Evolutionary conservation across 1,140 invertebrate species (phyloP), one percentile per base, ranked within the genome.

Genomic region (Coptotermes formosanus): DNA sequence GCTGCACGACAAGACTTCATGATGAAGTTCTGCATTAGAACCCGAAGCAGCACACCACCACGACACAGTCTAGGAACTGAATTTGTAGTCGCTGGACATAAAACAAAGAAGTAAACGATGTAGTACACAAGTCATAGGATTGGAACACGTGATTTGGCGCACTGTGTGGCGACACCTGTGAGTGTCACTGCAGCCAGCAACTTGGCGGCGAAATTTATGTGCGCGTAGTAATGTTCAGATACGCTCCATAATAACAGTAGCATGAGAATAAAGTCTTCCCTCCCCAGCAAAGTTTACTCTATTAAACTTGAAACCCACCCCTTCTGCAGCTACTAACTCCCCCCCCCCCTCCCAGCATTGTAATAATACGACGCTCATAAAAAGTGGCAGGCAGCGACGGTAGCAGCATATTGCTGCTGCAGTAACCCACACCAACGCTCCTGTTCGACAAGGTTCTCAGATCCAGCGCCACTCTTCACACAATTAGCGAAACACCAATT

Each of bases 401-500:
- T 21, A 4, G 64, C 25, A 30, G n/a, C 64, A 30, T 75, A 75
- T 75, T n/a, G 64, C 64, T 30, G n/a, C 64, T 75, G 64, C 64
- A 75, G 64, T 75, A 75, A 75, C 64, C 25, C 64, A 75, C 64
- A 75, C 64, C 64, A 30, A 9, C n/a, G 14, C 52, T 6, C 4
- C 64, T 30, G 64, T 75, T 75, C 64, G 64, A 75, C 64, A 75
- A 75, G 64, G 64, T 9, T 14, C 25, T 55, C 52, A 55, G 14
- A 55, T 21, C 14, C 52, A 55, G 14, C 14, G 52, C 52, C 64
- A 30, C 25, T 75, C 64, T 75, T 25, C 25, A 30, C 64, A 30
- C 64, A 75, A 75, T 75, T 75, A 75, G 64, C 64, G 64, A 75
- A 75, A 75, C 64, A 75, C 64, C 64, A 75, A 75, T 75, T 75